Conservation (phyloP, 2,797 vertebrate genomes). For the Apogon talboti region DNA sequence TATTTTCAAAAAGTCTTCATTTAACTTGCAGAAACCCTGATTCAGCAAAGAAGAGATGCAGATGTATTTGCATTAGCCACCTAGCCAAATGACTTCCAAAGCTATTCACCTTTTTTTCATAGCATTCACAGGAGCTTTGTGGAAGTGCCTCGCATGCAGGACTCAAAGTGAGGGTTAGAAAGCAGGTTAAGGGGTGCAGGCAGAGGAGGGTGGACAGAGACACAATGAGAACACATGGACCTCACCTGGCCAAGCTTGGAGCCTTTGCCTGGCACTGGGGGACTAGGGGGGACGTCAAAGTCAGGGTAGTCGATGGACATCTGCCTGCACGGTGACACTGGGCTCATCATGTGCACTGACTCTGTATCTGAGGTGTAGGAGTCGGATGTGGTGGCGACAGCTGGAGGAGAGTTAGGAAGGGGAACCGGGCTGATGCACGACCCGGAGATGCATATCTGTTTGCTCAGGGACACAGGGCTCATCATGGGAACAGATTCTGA, state of each 20-base stretch:
- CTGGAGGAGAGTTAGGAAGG: slow-evolving; percentile 54
- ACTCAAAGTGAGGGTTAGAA: slow-evolving; percentile 55
- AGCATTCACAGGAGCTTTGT: slow-evolving; percentile 67
- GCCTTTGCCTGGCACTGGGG: slow-evolving; percentile 70
- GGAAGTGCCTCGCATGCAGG: slow-evolving; percentile 63
- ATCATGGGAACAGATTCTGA: slow-evolving; percentile 59
- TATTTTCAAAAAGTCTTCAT: no score
- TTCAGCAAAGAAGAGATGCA: no score
- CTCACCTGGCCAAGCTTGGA: slow-evolving; percentile 82
- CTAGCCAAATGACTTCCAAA: slow-evolving; percentile 16
- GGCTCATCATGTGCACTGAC: slow-evolving; percentile 77
- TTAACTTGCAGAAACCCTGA: no score
- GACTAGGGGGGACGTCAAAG: slow-evolving; percentile 80
- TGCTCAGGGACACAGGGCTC: slow-evolving; percentile 80
- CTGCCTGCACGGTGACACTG: slow-evolving; percentile 88
- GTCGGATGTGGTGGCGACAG: slow-evolving; percentile 64
- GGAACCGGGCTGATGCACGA: slow-evolving; percentile 70
- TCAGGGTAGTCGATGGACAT: slow-evolving; percentile 94
- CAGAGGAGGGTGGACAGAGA: slow-evolving; percentile 40
- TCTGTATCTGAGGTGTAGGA: slow-evolving; percentile 81
- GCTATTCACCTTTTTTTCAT: slow-evolving; percentile 57
- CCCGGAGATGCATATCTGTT: slow-evolving; percentile 86
- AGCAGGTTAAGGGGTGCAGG: slow-evolving; percentile 29
- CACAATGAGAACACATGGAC: slow-evolving; percentile 42
- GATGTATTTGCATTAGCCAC: neutral